Conservation (phyloP, 37 sponge, comb jelly and placozoan species). For the Hormiphora californensis region DNA sequence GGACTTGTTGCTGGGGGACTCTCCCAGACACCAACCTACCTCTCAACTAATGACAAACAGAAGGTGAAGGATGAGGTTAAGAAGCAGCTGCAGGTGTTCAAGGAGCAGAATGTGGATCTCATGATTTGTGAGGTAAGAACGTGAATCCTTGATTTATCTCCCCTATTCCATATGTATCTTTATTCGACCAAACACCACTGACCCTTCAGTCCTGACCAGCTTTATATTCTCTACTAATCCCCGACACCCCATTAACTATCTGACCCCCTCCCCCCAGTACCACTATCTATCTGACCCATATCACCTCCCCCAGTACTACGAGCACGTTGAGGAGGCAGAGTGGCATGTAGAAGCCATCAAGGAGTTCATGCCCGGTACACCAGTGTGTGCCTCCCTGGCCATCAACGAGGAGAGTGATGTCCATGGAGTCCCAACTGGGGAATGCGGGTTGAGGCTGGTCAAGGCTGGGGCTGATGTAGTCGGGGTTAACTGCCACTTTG, state of each 20-base stretch:
- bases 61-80: slow-evolving; percentile 53
- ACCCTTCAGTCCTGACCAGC: too few relatives aligned
- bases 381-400: slow-evolving; percentile 46
- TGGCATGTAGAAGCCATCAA: slow-evolving; percentile 60
- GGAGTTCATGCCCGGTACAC: slow-evolving; percentile 49
- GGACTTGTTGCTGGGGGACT: slow-evolving; percentile 54
- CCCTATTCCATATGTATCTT: too few relatives aligned
- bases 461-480: slow-evolving; percentile 59
- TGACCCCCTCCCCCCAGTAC: neutral
- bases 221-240: too few relatives aligned
- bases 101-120: slow-evolving; percentile 55
- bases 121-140: slow-evolving; percentile 57
- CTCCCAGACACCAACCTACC: slow-evolving; percentile 59
- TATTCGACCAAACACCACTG: too few relatives aligned
- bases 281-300: neutral
- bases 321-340: slow-evolving; percentile 61
- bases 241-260: neutral
- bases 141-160: neutral
- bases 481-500: slow-evolving; percentile 62
- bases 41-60: slow-evolving; percentile 24
- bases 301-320: slow-evolving; percentile 57
- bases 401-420: slow-evolving; percentile 59
- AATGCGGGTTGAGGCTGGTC: slow-evolving; percentile 57
- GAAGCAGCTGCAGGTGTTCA: slow-evolving; percentile 59
- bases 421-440: slow-evolving; percentile 57